Base-by-base conservation (phyloP, 2,888 invertebrate genomes). In the Macaria notata region DNA sequence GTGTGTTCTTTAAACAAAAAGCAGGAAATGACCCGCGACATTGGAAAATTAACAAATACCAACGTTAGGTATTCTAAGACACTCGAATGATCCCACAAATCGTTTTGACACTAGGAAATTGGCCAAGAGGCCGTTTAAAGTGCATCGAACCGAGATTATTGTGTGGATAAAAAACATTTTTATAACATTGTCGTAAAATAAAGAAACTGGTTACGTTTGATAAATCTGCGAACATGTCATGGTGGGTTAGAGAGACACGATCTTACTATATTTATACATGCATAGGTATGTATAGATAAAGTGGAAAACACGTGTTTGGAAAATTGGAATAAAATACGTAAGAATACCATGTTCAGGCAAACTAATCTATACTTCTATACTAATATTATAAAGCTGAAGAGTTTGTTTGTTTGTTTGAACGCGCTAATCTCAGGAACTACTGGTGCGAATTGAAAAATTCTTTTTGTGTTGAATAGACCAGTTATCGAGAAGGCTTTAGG, bases 91-190 rank as follows among this genome's bases (percentile, higher is more conserved):
- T 41, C n/a, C 41, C 8, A 49, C 61, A 66, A 70, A 69, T 72
- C 66, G 67, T 60, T 60, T 64, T 65, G 69, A 70, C 58, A 62
- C 57, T 61, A 60, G 66, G 58, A 63, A 66, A 63, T 64, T 63
- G 54, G 55, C 31, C 56, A 53, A 39, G 54, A 31, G 46, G 51
- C 62, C 70, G 70, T 64, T 62, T 57, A 60, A 68, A 69, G 79
- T 78, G 76, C 79, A 79, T 75, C 74, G 79, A 78, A 78, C 79
- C 63, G 71, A 68, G 74, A 75, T 73, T 68, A 52, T 61, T 63
- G 49, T 52, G 46, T 55, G 41, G 70, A 70, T 75, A 76, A 74
- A 72, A 72, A 71, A 68, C 66, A 68, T 73, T 70, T 70, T 72
- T 69, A 72, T 66, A 66, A 66, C 61, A 66, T 74, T 74, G 70